Conservation (phyloP, 2,888 invertebrate genomes). For the Pseudococcus jackbeardsleyi region DNA sequence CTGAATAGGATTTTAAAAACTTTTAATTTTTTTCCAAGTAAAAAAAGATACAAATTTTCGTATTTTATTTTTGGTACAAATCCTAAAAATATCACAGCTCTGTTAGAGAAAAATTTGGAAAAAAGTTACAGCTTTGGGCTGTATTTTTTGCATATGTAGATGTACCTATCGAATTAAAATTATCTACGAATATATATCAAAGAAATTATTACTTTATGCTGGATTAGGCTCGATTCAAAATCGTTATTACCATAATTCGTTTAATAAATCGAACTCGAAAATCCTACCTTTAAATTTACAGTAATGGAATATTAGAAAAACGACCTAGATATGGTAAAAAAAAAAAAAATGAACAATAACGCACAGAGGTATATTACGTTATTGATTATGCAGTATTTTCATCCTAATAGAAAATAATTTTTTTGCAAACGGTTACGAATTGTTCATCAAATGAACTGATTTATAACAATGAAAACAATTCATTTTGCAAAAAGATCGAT, state of each 20-base stretch:
- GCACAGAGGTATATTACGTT: background rate
- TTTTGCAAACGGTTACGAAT: background rate
- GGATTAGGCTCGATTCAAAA: background rate
- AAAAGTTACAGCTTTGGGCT: no score
- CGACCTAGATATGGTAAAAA: background rate
- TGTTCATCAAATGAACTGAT: background rate
- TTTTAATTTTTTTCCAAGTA: no score
- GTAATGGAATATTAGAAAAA: background rate
- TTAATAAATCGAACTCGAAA: slow-evolving; percentile 26
- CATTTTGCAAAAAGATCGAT: background rate
- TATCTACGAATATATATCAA: no score
- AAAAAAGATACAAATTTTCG: no score
- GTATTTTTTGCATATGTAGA: no score
- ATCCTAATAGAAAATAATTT: background rate
- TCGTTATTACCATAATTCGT: background rate
- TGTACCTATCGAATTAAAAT: no score
- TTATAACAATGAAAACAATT: slow-evolving; percentile 7
- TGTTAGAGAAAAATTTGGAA: no score
- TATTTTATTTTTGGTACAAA: no score
- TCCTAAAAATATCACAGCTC: no score
- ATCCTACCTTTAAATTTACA: background rate
- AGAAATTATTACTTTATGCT: background rate
- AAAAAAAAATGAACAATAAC: background rate
- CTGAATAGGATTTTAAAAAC: no score
- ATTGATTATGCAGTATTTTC: background rate